Evolutionary conservation across 2,888 invertebrate species (phyloP).

Genomic region (Drosophila koepferae): DNA sequence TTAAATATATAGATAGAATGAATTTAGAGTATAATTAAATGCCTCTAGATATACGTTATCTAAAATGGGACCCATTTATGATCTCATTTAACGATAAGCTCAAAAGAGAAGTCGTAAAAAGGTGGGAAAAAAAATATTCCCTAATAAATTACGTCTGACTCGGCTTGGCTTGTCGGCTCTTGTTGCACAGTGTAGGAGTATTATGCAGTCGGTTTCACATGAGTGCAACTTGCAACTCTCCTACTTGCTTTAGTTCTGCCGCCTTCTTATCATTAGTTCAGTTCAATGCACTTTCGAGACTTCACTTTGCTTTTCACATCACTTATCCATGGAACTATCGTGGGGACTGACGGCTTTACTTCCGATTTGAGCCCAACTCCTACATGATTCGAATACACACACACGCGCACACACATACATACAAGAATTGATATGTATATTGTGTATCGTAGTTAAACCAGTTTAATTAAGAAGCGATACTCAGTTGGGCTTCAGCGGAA

Average conservation of each 20-base stretch:
- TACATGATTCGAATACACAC: constrained; percentile 58
- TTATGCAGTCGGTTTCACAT: constrained; percentile 1
- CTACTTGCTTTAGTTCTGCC: constrained; percentile 22
- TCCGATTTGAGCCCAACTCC: constrained; percentile 61
- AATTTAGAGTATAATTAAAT: neutral
- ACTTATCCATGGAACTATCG: constrained; percentile 49
- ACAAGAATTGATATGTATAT: constrained; percentile 6
- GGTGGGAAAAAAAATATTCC: neutral
- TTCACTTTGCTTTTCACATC: constrained; percentile 30
- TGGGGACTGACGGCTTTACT: constrained; percentile 49
- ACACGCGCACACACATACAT: neutral
- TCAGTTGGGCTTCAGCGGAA: constrained; percentile 44
- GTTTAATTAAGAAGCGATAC: constrained; percentile 48
- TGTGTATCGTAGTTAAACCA: constrained; percentile 48
- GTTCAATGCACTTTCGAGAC: constrained; percentile 59
- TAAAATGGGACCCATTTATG: neutral
- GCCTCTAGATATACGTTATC: neutral
- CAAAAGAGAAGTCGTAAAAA: neutral
- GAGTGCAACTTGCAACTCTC: constrained; percentile 2
- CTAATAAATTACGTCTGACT: neutral
- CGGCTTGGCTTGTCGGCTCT: neutral
- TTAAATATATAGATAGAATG: neutral
- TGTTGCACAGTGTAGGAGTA: neutral
- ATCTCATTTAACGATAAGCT: neutral
- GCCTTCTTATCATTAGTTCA: constrained; percentile 47